Base-by-base conservation (phyloP, 1,140 invertebrate species). In the Proctacanthus coquilletti region DNA sequence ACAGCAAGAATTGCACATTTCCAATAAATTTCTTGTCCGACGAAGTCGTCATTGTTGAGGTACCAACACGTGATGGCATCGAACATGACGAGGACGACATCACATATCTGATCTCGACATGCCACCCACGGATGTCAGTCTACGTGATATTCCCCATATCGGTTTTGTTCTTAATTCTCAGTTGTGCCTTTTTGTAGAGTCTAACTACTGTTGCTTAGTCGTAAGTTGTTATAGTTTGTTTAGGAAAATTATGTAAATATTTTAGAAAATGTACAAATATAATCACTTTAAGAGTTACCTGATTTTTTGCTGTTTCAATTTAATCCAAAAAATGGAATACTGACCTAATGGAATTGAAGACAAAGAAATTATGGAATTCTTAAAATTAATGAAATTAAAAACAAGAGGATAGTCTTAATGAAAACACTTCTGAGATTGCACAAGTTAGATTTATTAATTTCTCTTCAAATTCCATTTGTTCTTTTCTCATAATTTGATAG, bases 111-210 rank as follows among this genome's bases (percentile, higher is more conserved):
- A 65, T 72, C 32, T 84, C 81, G 21, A 71, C 72, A 5, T 85
- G 83, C 50, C 69, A 79, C 59, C 82, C 83, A 14, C 61, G 83
- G 43, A 75, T 80, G 59, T 70, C 68, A 18, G 67, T 84, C 21
- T 86, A 85, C 49, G 71, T 78, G 8, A 66, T 85, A 41, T 86
- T 86, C 47, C 81, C 81, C 25, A 71, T 83, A 36, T 58, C 73
- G 15, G 75, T 82, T 42, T 53, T 85, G 36, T 66, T 84, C 49
- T 63, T 82, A 18, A 75, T 86, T 50, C 54, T 84, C 34, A 63
- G 71, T 47, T 84, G 79, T 67, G 79, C 81, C 49, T 84, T 84
- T 68, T 65, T 79, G 54, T 80, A 60, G 18, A 36, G 21, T 23
- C 14, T 14, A 18, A n/a, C n/a, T n/a, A n/a, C n/a, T n/a, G n/a